phyloP scores from a whole-genome alignment of 2,797 vertebrate species.

The Pelobates cultripes region DNA sequence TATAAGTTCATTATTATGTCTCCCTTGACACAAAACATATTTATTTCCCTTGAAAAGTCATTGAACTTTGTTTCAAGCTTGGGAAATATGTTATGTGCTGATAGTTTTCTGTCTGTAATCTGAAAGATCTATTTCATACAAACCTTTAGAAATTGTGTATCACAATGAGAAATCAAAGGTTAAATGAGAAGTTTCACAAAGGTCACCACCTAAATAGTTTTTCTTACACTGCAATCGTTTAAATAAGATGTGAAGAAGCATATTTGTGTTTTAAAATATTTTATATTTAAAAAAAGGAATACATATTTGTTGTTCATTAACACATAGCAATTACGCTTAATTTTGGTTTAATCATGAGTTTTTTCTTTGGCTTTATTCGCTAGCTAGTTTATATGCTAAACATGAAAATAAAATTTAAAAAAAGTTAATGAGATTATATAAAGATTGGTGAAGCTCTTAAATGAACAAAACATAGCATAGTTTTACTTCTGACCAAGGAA shows the following conservation, averaged over 20 bases:
- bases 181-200: conserved; percentile 21
- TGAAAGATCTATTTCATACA: conserved; percentile 9
- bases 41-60: conserved; percentile 6
- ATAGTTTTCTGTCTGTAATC: conserved; percentile 21
- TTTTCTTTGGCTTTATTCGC: too few species aligned
- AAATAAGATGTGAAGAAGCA: neutral
- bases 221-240: neutral
- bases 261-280: neutral
- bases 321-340: too few species aligned
- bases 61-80: neutral
- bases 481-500: too few species aligned
- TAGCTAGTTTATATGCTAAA: too few species aligned
- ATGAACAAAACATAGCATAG: too few species aligned
- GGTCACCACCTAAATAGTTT: conserved; percentile 18
- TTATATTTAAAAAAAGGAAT: neutral
- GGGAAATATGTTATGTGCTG: conserved; percentile 16
- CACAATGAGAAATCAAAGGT: conserved; percentile 44
- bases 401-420: too few species aligned
- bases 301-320: neutral
- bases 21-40: neutral
- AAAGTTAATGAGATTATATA: too few species aligned
- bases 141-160: conserved; percentile 30
- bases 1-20: conserved; percentile 28
- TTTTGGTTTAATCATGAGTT: too few species aligned
- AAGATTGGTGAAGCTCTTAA: too few species aligned